Evolutionary conservation across 2,113 vertebrate genomes (phyloP), one percentile per base, ranked within the genome.

Genomic region (Athene cunicularia): DNA sequence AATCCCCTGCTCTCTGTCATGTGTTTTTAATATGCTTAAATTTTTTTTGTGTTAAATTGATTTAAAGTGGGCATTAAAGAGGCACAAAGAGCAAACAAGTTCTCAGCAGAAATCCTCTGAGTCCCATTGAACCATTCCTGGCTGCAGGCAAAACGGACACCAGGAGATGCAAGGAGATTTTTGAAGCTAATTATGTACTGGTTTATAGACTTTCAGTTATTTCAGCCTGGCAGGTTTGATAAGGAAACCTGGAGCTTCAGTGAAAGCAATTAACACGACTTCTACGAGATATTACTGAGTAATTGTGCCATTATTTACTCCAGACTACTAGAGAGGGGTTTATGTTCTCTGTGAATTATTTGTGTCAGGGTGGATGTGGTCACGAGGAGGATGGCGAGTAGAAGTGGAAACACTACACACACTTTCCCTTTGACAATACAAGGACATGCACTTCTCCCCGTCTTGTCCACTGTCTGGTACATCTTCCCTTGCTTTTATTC

Each of bases 211-310:
- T 88, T 90, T 5, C 24, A 77, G 63, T 49, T 82, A 50, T 58
- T 95, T 94, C 55, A 92, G 41, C 47, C 63, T 95, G 88, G n/a
- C 80, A 89, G 33, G 24, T 87, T 92, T 93, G 90, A 95, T 93
- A 89, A 93, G 64, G 64, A 95, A 66, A 68, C 39, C 30, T 88
- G 81, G 52, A 88, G 37, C n/a, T 93, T 86, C 60, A 75, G n/a
- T 45, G 75, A 87, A 92, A 92, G 50, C 81, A 90, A 86, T 92
- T 92, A 97, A 33, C 3, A 5, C 2, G 4, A 45, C 49, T 76
- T 84, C 86, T 83, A 11, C 1, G 23, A 75, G 74, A 26, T 68
- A 75, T 28, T 76, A 53, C 71, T 70, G 79, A 86, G 70, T 85
- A 95, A 86, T 53, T 72, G 53, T 79, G 90, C 59, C 45, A 52